A percentile compares a stretch with the other conserved stretches of the same genome.
Evolutionary conservation across 2,888 invertebrate genomes (phyloP).

Genomic region (Epirrhoe alternata): DNA sequence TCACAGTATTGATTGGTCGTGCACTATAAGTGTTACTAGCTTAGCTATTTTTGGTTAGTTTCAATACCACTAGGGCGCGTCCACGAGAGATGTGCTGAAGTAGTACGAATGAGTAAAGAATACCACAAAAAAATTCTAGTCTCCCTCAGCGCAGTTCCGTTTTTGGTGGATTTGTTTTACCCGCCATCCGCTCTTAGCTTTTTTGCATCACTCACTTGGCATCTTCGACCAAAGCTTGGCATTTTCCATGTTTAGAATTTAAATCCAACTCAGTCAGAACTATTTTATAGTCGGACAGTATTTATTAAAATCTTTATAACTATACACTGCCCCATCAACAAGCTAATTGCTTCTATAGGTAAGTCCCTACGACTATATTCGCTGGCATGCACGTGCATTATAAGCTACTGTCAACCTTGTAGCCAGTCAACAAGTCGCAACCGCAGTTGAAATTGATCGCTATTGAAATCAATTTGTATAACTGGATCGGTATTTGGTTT

Average conservation of each 20-base stretch:
- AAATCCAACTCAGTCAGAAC: too few species aligned
- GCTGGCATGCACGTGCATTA: conserved; percentile 23
- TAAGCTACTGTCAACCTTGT: conserved; percentile 29
- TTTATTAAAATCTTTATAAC: too few species aligned
- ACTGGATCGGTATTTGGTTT: conserved; percentile 1
- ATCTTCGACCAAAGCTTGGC: too few species aligned
- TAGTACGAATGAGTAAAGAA: too few species aligned
- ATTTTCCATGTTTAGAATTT: too few species aligned
- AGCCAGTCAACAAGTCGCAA: conserved; percentile 1
- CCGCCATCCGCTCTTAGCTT: too few species aligned
- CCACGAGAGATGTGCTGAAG: too few species aligned
- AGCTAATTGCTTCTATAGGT: neutral
- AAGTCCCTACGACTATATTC: neutral
- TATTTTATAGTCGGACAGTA: too few species aligned
- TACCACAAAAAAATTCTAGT: too few species aligned
- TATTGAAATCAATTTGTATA: conserved; percentile 27
- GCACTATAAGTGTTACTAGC: conserved; percentile 17
- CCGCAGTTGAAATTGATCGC: conserved; percentile 25
- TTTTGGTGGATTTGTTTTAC: too few species aligned
- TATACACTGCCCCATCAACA: neutral
- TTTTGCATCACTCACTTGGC: too few species aligned
- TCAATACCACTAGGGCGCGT: neutral
- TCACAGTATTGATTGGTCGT: conserved; percentile 67
- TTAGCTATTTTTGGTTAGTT: conserved; percentile 5
- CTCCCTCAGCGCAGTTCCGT: too few species aligned